Conservation (phyloP, 1,140 invertebrate genomes). For the Antheraea mylitta region DNA sequence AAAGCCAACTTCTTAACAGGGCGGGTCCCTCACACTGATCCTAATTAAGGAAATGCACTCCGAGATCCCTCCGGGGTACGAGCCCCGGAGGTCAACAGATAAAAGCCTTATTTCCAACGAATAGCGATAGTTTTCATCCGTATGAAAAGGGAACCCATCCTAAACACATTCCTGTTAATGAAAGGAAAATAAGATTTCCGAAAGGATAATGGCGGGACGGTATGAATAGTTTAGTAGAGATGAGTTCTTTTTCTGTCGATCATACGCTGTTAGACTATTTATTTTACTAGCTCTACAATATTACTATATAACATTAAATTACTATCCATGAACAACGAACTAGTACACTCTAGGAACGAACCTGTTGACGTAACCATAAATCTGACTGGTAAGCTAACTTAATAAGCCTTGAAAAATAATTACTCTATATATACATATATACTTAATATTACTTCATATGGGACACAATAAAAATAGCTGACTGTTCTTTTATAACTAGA, state of each 20-base stretch:
- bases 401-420: no score
- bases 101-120: conserved; percentile 15
- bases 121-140: conserved; percentile 20
- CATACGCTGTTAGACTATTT: neutral
- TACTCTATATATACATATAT: no score
- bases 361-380: no score
- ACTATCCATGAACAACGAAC: no score
- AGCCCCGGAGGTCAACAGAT: conserved; percentile 13
- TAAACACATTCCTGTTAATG: conserved; percentile 3
- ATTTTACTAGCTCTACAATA: neutral
- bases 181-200: conserved; percentile 3
- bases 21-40: conserved; percentile 12
- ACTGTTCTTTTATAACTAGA: no score
- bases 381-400: no score
- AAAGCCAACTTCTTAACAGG: conserved; percentile 15
- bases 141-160: conserved; percentile 6
- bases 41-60: conserved; percentile 32
- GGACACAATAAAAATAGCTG: no score
- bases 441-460: no score
- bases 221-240: conserved; percentile 1
- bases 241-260: neutral
- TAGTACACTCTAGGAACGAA: no score
- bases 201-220: neutral
- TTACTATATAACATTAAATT: neutral
- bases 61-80: conserved; percentile 17